Evolutionary conservation across 1,140 invertebrate species (phyloP).

Genomic region (Drosophila burlai): DNA sequence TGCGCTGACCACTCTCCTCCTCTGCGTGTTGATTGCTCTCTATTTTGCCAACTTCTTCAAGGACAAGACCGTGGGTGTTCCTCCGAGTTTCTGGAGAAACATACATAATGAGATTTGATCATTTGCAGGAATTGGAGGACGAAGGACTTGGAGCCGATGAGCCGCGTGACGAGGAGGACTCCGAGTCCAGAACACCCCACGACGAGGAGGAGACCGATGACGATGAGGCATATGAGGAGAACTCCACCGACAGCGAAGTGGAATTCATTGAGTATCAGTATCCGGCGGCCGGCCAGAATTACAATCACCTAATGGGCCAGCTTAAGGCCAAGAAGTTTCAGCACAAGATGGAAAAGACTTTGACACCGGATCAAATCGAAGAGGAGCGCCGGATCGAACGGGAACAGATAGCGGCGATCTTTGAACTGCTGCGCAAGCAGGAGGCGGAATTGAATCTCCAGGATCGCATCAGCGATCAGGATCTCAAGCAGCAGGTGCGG

Average conservation of each 20-base stretch:
- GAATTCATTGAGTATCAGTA: conserved; percentile 34
- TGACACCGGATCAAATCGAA: conserved; percentile 69
- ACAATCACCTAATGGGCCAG: conserved; percentile 69
- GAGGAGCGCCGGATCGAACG: conserved; percentile 79
- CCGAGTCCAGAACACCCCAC: conserved; percentile 22
- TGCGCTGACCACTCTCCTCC: conserved; percentile 64
- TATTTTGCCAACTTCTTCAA: conserved; percentile 78
- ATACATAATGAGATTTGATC: neutral
- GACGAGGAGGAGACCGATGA: conserved; percentile 52
- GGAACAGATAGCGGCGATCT: conserved; percentile 77
- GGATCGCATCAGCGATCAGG: conserved; percentile 75
- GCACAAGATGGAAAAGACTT: conserved; percentile 65
- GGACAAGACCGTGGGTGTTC: conserved; percentile 62
- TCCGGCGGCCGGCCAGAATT: conserved; percentile 24
- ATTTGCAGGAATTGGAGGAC: conserved; percentile 60
- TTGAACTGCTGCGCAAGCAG: conserved; percentile 75
- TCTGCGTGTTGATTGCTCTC: conserved; percentile 70
- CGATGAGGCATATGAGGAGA: conserved; percentile 63
- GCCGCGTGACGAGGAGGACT: conserved; percentile 44
- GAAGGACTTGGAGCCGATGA: conserved; percentile 70
- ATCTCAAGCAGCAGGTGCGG: conserved; percentile 74
- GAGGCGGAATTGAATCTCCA: conserved; percentile 77
- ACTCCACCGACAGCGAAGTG: conserved; percentile 53
- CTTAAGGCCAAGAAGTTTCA: conserved; percentile 70
- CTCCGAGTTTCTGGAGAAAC: neutral